A percentile compares a stretch with the other conserved stretches of the same genome.
phyloP scores from a whole-genome alignment of 2,797 vertebrate species.

The Scleropages formosus region DNA sequence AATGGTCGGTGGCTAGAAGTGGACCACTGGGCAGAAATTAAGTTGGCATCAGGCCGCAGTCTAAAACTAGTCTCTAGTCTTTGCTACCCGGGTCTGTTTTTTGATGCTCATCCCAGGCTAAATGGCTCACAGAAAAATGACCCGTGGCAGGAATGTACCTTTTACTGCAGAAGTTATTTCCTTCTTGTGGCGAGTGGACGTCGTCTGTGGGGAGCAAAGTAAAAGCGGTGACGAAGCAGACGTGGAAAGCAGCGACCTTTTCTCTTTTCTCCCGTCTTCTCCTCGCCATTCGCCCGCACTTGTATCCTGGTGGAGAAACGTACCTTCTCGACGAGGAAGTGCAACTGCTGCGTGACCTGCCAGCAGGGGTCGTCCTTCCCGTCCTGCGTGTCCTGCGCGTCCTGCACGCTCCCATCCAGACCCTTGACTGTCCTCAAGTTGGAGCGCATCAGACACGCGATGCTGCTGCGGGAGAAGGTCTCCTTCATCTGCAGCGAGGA shows the following conservation, averaged over 20 bases:
- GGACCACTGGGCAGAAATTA: no score
- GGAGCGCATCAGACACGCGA: slow-evolving; percentile 77
- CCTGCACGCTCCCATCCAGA: slow-evolving; percentile 52
- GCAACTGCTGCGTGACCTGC: slow-evolving; percentile 83
- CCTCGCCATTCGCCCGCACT: neutral
- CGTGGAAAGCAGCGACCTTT: neutral
- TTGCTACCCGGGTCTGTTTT: no score
- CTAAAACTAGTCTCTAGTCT: no score
- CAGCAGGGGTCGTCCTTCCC: slow-evolving; percentile 75
- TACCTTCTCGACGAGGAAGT: slow-evolving; percentile 87
- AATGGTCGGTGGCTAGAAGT: no score
- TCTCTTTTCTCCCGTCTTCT: neutral
- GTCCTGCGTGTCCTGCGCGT: slow-evolving; percentile 60
- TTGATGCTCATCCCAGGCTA: no score
- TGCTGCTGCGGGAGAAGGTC: slow-evolving; percentile 77
- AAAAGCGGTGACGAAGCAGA: slow-evolving; percentile 12
- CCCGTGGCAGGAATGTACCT: slow-evolving; percentile 65
- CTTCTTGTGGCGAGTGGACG: slow-evolving; percentile 76
- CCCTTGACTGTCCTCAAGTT: slow-evolving; percentile 61
- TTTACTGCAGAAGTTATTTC: slow-evolving; percentile 71
- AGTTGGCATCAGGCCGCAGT: no score
- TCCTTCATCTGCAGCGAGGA: slow-evolving; percentile 74
- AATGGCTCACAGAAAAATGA: no score
- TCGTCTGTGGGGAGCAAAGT: slow-evolving; percentile 68
- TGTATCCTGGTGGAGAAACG: neutral